phyloP scores from a whole-genome alignment of 2,113 vertebrate species.

The Himantopus leucocephalus region DNA sequence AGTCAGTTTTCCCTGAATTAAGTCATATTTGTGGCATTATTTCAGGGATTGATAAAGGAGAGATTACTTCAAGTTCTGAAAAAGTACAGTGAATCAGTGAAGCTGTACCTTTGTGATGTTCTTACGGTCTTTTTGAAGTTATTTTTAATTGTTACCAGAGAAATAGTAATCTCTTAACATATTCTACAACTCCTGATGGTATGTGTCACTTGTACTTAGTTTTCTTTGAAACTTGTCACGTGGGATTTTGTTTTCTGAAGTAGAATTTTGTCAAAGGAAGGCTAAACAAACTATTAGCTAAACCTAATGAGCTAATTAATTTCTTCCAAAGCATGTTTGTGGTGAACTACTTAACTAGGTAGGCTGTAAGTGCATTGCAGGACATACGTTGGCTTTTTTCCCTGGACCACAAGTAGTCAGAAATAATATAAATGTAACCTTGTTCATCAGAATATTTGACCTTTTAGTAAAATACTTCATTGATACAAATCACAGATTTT shows the following conservation, averaged over 20 bases:
- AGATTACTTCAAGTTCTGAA: background rate
- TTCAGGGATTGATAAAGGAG: background rate
- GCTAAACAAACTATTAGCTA: constrained; percentile 23
- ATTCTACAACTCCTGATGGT: background rate
- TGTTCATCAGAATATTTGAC: background rate
- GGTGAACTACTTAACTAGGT: constrained; percentile 8
- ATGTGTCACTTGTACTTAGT: background rate
- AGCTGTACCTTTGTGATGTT: background rate
- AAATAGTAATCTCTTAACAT: background rate
- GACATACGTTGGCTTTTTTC: background rate
- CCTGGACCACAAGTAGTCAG: background rate
- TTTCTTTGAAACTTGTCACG: background rate
- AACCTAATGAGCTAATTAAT: constrained; percentile 56
- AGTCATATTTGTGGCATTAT: background rate
- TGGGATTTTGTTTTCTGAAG: constrained; percentile 31
- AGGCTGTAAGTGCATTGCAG: background rate
- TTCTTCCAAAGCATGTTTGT: constrained; percentile 30
- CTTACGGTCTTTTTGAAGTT: background rate
- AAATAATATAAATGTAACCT: background rate
- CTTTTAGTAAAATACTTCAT: background rate
- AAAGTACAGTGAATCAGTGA: background rate
- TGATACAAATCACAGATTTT: background rate
- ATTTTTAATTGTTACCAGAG: background rate
- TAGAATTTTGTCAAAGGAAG: constrained; percentile 42
- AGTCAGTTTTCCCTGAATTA: background rate